Evolutionary conservation across 2,113 vertebrate genomes (phyloP).

Genomic region (Bombycilla garrulus): DNA sequence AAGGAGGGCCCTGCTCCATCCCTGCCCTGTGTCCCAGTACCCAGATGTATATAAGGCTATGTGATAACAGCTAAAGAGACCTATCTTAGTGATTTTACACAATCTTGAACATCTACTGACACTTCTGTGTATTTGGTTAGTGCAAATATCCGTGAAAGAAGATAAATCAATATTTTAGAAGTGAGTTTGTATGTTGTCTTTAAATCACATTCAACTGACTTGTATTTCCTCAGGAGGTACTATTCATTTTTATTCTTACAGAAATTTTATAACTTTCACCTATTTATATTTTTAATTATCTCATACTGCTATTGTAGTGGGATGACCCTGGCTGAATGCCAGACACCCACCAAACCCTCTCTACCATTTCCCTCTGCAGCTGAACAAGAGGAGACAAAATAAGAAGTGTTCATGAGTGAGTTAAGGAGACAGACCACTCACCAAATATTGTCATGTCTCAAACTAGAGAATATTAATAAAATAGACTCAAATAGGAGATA

Average conservation of each 20-base stretch:
- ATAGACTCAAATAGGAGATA: background rate
- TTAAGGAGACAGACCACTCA: background rate
- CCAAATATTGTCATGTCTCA: background rate
- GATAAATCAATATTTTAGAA: background rate
- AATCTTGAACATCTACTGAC: background rate
- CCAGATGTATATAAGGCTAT: rapidly evolving
- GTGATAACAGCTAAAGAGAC: background rate
- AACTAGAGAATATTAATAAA: too few species aligned
- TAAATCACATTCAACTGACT: background rate
- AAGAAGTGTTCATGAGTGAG: background rate
- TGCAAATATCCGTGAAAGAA: background rate
- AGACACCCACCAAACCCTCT: background rate
- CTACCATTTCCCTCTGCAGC: background rate
- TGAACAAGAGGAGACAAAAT: background rate
- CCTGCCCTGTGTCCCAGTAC: background rate
- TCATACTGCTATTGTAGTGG: background rate
- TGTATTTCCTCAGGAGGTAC: background rate
- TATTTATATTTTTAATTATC: background rate
- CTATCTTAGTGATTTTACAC: background rate
- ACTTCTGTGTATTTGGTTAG: background rate
- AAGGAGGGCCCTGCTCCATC: background rate
- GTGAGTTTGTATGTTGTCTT: background rate
- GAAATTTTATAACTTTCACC: background rate
- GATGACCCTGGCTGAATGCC: background rate
- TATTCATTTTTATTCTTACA: background rate